Base-by-base conservation (phyloP, 2,888 invertebrate species). In the Gisinianus flammeolus region DNA sequence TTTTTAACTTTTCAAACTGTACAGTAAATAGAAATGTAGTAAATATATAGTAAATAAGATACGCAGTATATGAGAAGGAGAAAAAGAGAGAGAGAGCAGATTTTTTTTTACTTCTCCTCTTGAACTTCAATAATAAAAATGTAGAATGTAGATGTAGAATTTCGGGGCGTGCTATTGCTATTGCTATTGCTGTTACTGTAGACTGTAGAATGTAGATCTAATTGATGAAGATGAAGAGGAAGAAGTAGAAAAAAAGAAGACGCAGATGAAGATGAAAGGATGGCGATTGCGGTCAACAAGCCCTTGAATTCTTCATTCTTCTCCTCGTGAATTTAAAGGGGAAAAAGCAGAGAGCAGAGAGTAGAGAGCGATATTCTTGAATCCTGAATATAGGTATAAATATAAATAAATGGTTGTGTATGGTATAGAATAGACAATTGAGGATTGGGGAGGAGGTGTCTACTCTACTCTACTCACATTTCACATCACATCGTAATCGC, bases 281-380 rank as follows among this genome's bases (percentile, higher is more conserved):
- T n/a, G n/a, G n/a, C n/a, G n/a, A 73, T 73, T 73, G 64, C 58
- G 73, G 73, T 73, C 62, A 73, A 31, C 64, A 16, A 22, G 54
- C 28, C 26, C 19, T n/a, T 33, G 33, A 24, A 24, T 26, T n/a
- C 62, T 33, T 67, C 64, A 19, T 56, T n/a, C n/a, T n/a, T 56
- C 56, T 22, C 16, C 6, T 44, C 16, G 16, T 44, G 44, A 16
- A 44, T 44, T 44, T 16, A 10, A 44, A 44, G 44, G 44, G 16
- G 44, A 44, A 44, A 44, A 44, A 6, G 16, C 6, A 44, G 16
- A 16, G 16, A 44, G 19, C 54, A 44, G 5, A 5, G 19, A n/a
- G 54, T 12, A n/a, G 54, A 54, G n/a, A 54, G 19, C 16, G 4
- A 12, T 12, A 16, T 8, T 19, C 54, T 5, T n/a, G 19, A 12